phyloP scores from a whole-genome alignment of 1,140 invertebrate genomes.

The Conus betulinus region DNA sequence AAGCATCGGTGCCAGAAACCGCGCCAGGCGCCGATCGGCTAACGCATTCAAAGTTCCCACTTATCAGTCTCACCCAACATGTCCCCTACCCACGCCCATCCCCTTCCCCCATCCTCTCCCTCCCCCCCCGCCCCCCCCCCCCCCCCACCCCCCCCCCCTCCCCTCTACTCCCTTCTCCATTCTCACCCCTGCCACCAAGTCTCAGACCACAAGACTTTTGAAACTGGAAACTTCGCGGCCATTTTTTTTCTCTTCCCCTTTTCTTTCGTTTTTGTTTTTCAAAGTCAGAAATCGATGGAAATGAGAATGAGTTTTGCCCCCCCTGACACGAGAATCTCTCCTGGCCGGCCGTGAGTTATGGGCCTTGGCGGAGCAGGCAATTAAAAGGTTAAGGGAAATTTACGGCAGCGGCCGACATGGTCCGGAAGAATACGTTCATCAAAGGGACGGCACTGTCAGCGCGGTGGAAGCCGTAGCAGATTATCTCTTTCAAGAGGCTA shows the following conservation, averaged over 20 bases:
- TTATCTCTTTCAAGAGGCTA: background rate
- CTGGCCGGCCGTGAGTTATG: background rate
- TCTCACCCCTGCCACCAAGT: background rate
- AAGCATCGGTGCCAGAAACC: no score
- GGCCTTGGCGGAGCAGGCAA: background rate
- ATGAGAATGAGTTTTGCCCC: background rate
- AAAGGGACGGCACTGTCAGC: background rate
- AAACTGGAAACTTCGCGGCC: no score
- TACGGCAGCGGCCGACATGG: background rate
- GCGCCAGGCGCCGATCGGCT: no score
- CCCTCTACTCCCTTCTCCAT: no score
- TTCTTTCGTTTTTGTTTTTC: background rate
- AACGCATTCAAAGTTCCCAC: no score
- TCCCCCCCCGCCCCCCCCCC: no score
- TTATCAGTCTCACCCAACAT: no score
- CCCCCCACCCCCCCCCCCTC: no score
- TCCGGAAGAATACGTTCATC: background rate
- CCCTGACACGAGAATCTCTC: background rate
- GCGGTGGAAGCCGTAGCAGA: background rate
- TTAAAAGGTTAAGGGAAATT: conserved; percentile 4
- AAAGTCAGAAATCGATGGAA: background rate
- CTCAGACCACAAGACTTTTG: background rate
- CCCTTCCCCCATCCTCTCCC: no score
- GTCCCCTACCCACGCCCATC: no score
- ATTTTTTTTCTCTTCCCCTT: background rate